These are phyloP conservation scores for Amphiura filiformis DNA, from an alignment of 35 echinoderm and acorn worm species.

Conservation along the genomic window DNA sequence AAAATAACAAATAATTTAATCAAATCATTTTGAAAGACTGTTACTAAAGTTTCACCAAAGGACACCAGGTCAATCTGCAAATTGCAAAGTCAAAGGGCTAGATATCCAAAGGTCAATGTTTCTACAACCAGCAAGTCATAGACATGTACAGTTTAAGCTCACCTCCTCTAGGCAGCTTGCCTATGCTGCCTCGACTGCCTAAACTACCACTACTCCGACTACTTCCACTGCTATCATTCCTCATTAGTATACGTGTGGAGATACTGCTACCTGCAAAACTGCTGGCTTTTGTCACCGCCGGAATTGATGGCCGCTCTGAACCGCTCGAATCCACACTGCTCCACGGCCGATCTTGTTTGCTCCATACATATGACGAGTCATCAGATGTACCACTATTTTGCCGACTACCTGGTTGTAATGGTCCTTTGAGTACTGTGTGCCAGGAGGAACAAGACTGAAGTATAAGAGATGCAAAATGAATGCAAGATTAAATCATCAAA, in stretches of 20 bases:
- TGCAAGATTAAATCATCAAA: neutral
- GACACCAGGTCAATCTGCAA: no score
- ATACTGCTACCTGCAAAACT: conserved; percentile 86
- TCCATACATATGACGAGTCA: conserved; percentile 67
- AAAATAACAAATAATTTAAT: no score
- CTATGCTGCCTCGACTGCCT: conserved; percentile 68
- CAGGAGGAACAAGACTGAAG: conserved; percentile 1
- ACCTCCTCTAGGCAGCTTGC: conserved; percentile 58
- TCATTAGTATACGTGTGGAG: conserved; percentile 70
- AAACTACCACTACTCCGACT: conserved; percentile 77
- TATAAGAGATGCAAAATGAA: no score
- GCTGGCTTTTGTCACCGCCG: conserved; percentile 96
- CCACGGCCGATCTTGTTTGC: conserved; percentile 89
- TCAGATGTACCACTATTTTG: conserved; percentile 81
- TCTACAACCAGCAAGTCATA: no score
- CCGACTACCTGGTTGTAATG: conserved; percentile 35
- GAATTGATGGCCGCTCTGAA: conserved; percentile 73
- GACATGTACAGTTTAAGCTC: no score
- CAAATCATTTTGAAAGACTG: no score
- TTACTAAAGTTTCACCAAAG: no score
- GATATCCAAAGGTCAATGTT: no score
- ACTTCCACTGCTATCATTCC: conserved; percentile 87
- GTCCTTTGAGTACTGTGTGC: neutral
- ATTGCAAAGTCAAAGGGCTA: no score
- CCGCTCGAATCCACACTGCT: conserved; percentile 98